Conservation (phyloP, 2,797 vertebrate genomes). For the Cirrhinus mrigala region DNA sequence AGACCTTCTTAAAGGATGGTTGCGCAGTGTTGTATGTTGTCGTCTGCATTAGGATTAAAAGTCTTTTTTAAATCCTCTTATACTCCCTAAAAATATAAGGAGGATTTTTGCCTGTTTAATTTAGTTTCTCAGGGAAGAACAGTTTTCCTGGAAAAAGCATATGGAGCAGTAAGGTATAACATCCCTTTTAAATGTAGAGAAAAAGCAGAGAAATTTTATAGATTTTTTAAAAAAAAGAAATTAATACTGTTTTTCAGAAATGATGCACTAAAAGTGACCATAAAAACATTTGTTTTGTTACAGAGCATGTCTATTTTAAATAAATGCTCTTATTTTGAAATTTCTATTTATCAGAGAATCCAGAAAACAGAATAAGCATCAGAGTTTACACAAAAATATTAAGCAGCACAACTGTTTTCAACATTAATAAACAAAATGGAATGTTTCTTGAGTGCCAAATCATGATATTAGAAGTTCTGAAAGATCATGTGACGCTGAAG, state of each 20-base stretch:
- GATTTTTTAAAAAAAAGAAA: not conserved
- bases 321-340: too few species aligned
- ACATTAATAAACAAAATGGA: not conserved
- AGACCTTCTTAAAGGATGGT: slow-evolving; percentile 3
- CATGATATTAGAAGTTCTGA: too few species aligned
- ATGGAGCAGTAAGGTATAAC: not conserved
- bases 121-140: slow-evolving; percentile 28
- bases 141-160: not conserved
- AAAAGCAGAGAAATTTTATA: not conserved
- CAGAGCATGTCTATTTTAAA: not conserved
- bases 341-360: not conserved
- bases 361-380: not conserved
- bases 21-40: not conserved
- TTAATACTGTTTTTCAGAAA: not conserved
- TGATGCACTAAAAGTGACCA: not conserved
- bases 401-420: not conserved
- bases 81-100: slow-evolving; percentile 14
- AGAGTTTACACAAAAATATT: not conserved
- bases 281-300: not conserved
- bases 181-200: not conserved
- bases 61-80: slow-evolving; percentile 29
- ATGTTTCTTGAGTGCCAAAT: not conserved
- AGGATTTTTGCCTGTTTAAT: slow-evolving; percentile 21
- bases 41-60: slow-evolving; percentile 25
- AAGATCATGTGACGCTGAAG: not conserved